Conservation (phyloP, 2,888 invertebrate genomes). For the Napeogenes sylphis region DNA sequence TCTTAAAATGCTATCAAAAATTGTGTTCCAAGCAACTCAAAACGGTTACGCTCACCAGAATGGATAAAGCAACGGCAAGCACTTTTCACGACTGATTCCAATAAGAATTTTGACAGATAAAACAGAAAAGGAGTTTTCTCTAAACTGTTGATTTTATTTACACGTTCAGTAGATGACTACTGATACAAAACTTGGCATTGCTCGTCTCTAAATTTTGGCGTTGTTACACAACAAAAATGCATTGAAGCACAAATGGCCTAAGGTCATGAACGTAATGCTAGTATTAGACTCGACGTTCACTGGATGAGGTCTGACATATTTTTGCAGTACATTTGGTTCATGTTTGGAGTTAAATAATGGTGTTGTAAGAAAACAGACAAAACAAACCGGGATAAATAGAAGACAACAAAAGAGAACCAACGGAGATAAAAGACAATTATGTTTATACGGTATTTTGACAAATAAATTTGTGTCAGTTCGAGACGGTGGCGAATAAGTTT, state of each 20-base stretch:
- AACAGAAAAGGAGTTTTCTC: constrained; percentile 9
- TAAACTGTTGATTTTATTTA: constrained; percentile 19
- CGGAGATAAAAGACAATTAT: constrained; percentile 54
- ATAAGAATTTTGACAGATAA: constrained; percentile 38
- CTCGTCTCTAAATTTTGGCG: constrained; percentile 58
- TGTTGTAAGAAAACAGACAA: constrained; percentile 40
- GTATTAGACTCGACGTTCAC: constrained; percentile 44
- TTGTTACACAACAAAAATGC: constrained; percentile 70
- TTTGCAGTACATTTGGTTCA: constrained; percentile 14
- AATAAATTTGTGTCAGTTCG: constrained; percentile 58
- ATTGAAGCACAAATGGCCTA: constrained; percentile 58
- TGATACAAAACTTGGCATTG: constrained; percentile 59
- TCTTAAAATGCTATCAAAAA: background rate
- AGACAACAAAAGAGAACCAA: constrained; percentile 65
- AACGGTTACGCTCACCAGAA: background rate
- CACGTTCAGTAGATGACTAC: constrained; percentile 24
- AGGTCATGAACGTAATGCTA: constrained; percentile 64
- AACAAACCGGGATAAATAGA: constrained; percentile 52
- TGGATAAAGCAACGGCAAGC: constrained; percentile 15
- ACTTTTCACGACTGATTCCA: constrained; percentile 17
- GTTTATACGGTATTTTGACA: constrained; percentile 73
- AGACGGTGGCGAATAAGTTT: constrained; percentile 29
- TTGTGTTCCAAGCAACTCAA: constrained; percentile 10
- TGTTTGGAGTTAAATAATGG: constrained; percentile 20
- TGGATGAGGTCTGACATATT: constrained; percentile 26